phyloP scores from a whole-genome alignment of 2,888 invertebrate species.

The Listrodromus nycthemerus region DNA sequence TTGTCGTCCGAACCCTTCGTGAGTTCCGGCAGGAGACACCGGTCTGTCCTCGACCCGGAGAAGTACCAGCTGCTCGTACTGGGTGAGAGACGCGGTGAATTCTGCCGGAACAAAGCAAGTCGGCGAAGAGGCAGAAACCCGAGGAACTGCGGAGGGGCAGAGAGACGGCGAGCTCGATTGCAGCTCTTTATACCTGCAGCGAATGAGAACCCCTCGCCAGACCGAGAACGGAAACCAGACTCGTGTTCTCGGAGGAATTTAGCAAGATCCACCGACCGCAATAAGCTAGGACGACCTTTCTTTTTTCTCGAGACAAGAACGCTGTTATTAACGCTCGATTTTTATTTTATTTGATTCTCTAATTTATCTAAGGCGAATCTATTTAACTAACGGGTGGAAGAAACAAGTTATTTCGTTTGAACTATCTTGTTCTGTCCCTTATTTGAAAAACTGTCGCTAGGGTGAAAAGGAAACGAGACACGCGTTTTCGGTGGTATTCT shows the following conservation, averaged over 20 bases:
- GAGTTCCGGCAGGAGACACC: slow-evolving; percentile 34
- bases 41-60: slow-evolving; percentile 47
- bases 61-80: slow-evolving; percentile 58
- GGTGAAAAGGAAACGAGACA: not conserved
- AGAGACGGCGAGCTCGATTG: not conserved
- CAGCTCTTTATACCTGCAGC: slow-evolving; percentile 15
- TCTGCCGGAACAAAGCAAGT: slow-evolving; percentile 54
- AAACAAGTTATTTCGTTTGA: too few species aligned
- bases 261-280: not conserved
- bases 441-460: not conserved
- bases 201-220: slow-evolving; percentile 23
- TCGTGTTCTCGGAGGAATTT: slow-evolving; percentile 20
- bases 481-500: slow-evolving; percentile 3
- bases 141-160: slow-evolving; percentile 1
- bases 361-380: not conserved
- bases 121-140: slow-evolving; percentile 37
- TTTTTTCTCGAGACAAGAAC: not conserved
- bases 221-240: slow-evolving; percentile 13
- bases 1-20: not conserved
- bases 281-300: not conserved
- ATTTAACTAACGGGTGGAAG: not conserved
- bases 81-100: slow-evolving; percentile 26
- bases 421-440: not conserved
- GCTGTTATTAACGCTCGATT: not conserved
- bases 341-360: not conserved